Evolutionary conservation across 2,797 vertebrate species (phyloP).

Genomic region (Peromyscus nudipes): DNA sequence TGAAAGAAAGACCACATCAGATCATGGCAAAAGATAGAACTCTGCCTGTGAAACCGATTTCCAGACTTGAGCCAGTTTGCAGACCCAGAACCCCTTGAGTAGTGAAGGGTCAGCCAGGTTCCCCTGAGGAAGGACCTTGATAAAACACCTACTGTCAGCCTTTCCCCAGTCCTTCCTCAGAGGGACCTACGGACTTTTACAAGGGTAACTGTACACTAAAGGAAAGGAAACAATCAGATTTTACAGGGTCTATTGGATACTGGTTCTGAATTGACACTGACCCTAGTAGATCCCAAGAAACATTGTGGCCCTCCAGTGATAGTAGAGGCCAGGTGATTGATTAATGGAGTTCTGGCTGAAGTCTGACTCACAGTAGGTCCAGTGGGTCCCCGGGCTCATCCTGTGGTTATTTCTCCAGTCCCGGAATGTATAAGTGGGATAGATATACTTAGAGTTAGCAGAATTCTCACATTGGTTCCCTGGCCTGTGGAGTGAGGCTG

Average conservation of each 20-base stretch:
- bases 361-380: neutral
- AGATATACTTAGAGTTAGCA: neutral
- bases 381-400: neutral
- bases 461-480: neutral
- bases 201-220: neutral
- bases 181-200: neutral
- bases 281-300: neutral
- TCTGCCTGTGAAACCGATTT: neutral
- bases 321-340: too few species aligned
- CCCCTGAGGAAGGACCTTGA: neutral
- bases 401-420: neutral
- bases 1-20: neutral
- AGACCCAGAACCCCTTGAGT: neutral
- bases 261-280: neutral
- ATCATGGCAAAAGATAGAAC: neutral
- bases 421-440: neutral
- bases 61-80: neutral
- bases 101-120: neutral
- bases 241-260: neutral
- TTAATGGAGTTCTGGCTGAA: neutral
- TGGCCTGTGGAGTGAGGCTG: neutral
- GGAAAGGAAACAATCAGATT: neutral
- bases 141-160: neutral
- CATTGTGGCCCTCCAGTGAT: neutral
- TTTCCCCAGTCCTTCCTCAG: neutral